Percentiles rank a stretch among this genome's conserved stretches.
Conservation (phyloP, 1,140 invertebrate species). For the fruit fly (Drosophila melanogaster) region DNA sequence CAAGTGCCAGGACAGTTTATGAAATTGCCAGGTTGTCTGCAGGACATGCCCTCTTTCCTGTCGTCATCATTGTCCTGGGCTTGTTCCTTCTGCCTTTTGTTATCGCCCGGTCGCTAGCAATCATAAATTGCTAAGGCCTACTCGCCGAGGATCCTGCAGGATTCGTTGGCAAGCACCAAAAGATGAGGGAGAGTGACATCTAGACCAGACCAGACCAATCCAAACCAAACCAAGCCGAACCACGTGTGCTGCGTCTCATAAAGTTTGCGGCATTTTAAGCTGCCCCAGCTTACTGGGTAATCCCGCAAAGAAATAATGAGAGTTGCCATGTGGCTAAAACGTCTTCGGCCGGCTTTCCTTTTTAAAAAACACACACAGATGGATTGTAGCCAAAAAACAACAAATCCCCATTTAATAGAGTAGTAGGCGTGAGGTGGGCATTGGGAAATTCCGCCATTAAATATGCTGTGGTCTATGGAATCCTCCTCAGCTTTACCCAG, state of each 20-base stretch:
- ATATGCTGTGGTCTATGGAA: slow-evolving; percentile 77
- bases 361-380: slow-evolving; percentile 57
- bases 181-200: neutral
- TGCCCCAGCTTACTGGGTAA: slow-evolving; percentile 71
- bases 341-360: slow-evolving; percentile 43
- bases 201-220: slow-evolving; percentile 2
- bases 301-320: slow-evolving; percentile 79
- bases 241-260: slow-evolving; percentile 79
- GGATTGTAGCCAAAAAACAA: slow-evolving; percentile 34
- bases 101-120: slow-evolving; percentile 43
- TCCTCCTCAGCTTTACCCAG: slow-evolving; percentile 29
- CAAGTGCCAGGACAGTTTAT: slow-evolving; percentile 77
- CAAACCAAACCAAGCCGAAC: neutral
- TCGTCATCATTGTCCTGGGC: slow-evolving; percentile 35
- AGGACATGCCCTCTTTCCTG: slow-evolving; percentile 42
- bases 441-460: slow-evolving; percentile 61
- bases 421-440: slow-evolving; percentile 52
- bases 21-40: slow-evolving; percentile 81
- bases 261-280: slow-evolving; percentile 82
- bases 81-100: slow-evolving; percentile 19
- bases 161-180: slow-evolving; percentile 8
- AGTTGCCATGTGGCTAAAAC: slow-evolving; percentile 60
- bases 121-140: slow-evolving; percentile 79
- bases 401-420: slow-evolving; percentile 80
- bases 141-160: slow-evolving; percentile 34